A percentile compares a stretch with the other conserved stretches of the same genome.
phyloP scores from a whole-genome alignment of 2,797 vertebrate genomes.

The Parauchenoglanis ngamensis region DNA sequence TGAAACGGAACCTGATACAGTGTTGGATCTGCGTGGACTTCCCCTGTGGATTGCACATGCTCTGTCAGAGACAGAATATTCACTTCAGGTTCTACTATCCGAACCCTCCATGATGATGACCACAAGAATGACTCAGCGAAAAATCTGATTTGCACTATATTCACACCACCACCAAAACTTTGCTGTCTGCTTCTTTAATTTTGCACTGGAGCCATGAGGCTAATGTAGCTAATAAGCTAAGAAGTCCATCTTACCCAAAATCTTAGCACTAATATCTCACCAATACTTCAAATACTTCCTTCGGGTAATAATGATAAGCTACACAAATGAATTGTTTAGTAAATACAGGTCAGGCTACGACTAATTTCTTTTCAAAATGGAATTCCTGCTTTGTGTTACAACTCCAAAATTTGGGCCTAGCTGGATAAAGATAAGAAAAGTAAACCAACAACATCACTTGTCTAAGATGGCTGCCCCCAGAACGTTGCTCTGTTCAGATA shows the following conservation, averaged over 20 bases:
- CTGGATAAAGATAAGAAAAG: background rate
- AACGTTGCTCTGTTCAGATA: background rate
- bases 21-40: slow-evolving; percentile 12
- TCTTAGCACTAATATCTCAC: too few species aligned
- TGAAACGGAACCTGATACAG: slow-evolving; percentile 24
- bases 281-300: background rate
- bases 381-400: background rate
- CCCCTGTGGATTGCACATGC: slow-evolving; percentile 23
- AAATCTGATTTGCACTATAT: too few species aligned
- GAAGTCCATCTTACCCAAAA: background rate
- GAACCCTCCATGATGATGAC: background rate
- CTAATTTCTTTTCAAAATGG: background rate
- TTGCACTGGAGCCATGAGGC: background rate
- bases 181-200: background rate
- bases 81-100: background rate
- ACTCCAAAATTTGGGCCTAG: background rate
- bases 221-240: background rate
- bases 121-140: background rate
- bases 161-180: background rate
- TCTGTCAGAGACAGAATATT: slow-evolving; percentile 21
- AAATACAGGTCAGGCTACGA: background rate
- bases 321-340: background rate
- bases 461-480: background rate
- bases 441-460: background rate
- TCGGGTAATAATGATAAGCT: background rate